Conservation (phyloP, 2,113 vertebrate species). For the Serilophus lunatus region DNA sequence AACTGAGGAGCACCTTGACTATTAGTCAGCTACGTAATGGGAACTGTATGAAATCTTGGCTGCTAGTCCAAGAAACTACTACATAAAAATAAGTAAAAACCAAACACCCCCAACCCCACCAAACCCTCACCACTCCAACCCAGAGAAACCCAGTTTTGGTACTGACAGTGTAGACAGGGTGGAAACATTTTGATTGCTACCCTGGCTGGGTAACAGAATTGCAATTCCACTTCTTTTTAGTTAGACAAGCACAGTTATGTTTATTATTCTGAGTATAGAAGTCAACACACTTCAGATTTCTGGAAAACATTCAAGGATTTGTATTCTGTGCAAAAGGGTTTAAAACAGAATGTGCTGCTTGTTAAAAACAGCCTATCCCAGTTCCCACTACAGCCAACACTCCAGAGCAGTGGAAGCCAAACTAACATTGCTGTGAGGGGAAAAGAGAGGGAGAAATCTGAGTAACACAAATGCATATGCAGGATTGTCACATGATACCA, state of each 20-base stretch:
- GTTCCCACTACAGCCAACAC: background rate
- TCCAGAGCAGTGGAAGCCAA: background rate
- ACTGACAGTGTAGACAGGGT: background rate
- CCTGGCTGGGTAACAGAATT: background rate
- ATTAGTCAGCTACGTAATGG: background rate
- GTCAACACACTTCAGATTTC: background rate
- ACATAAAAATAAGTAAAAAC: background rate
- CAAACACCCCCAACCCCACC: background rate
- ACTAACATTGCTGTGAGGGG: background rate
- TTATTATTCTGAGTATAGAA: background rate
- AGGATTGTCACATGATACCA: background rate
- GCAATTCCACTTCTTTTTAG: background rate
- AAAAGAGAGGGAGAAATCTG: background rate
- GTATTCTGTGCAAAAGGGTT: background rate
- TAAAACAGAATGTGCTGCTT: background rate
- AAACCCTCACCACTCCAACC: background rate
- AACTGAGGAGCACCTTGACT: background rate
- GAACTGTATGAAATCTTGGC: background rate
- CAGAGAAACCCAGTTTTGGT: background rate
- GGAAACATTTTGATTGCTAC: background rate
- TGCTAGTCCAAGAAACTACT: background rate
- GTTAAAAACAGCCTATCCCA: background rate
- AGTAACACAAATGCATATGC: background rate
- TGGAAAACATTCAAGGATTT: background rate
- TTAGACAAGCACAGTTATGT: background rate